A percentile compares a stretch with the other conserved stretches of the same genome.
Evolutionary conservation across 2,888 invertebrate species (phyloP).

Genomic region (Alitta virens): DNA sequence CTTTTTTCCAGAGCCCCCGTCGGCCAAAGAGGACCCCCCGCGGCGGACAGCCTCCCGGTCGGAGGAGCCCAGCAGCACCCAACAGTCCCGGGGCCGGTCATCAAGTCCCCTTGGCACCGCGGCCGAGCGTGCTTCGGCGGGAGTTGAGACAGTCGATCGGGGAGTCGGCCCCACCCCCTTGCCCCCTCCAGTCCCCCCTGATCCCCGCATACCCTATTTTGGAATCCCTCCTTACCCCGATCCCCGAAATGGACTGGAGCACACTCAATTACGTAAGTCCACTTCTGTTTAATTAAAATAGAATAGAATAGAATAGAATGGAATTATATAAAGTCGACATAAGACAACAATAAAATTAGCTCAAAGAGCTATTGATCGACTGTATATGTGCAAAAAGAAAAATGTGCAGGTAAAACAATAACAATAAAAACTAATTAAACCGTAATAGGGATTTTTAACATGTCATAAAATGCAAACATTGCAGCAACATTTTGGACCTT

Average conservation of each 20-base stretch:
- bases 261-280: slow-evolving; percentile 8
- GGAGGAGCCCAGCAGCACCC: slow-evolving; percentile 4
- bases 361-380: no score
- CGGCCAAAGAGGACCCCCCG: slow-evolving; percentile 5
- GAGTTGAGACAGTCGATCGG: slow-evolving; percentile 47
- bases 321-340: no score
- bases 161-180: slow-evolving; percentile 53
- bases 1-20: slow-evolving; percentile 2
- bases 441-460: no score
- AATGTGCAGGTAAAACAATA: no score
- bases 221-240: slow-evolving; percentile 28
- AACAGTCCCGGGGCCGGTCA: background rate
- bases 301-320: no score
- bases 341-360: no score
- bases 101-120: background rate
- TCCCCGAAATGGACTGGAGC: slow-evolving; percentile 6
- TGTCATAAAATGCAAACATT: no score
- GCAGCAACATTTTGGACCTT: no score
- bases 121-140: background rate
- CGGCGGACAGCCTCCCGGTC: slow-evolving; percentile 1
- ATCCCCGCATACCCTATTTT: slow-evolving; percentile 32
- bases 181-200: slow-evolving; percentile 35
- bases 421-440: no score
- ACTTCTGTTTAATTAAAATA: no score
- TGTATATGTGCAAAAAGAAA: no score